Evolutionary conservation across 2,888 invertebrate genomes (phyloP).

Genomic region (Dascillus cervinus): DNA sequence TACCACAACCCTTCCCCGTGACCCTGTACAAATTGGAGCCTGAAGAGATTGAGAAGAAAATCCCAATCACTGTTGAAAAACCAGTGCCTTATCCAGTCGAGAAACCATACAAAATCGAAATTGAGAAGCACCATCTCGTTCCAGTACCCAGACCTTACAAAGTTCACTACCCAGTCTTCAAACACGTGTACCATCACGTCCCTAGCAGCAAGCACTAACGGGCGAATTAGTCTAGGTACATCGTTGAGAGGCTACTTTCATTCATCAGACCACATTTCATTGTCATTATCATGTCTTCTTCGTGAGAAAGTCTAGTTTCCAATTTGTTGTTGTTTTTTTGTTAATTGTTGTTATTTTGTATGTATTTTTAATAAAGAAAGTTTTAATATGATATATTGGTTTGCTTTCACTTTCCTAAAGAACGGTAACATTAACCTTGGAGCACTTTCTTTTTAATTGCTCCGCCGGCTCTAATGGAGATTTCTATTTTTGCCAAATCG

Average conservation of each 20-base stretch:
- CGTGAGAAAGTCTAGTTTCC: too few relatives aligned
- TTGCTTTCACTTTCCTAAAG: not conserved
- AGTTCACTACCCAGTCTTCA: conserved; percentile 66
- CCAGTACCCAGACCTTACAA: conserved; percentile 59
- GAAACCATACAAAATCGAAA: conserved; percentile 68
- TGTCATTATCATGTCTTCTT: too few relatives aligned
- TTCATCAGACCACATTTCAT: not conserved
- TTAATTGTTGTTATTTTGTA: not conserved
- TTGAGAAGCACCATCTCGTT: conserved; percentile 66
- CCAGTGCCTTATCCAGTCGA: conserved; percentile 64
- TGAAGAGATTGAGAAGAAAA: conserved; percentile 63
- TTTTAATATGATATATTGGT: not conserved
- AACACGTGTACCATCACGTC: conserved; percentile 62
- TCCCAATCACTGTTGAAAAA: conserved; percentile 67
- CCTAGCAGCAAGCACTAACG: too few relatives aligned
- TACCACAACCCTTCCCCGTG: conserved; percentile 65
- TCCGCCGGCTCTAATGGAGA: too few relatives aligned
- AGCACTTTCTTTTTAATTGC: too few relatives aligned
- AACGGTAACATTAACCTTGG: too few relatives aligned
- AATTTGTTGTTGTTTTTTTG: conserved; percentile 1
- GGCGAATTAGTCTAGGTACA: too few relatives aligned
- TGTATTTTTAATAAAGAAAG: not conserved
- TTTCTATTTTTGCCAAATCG: too few relatives aligned
- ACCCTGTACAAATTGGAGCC: conserved; percentile 67
- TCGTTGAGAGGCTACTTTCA: too few relatives aligned